phyloP scores from a whole-genome alignment of 2,797 vertebrate species.

The Sebastes variabilis region DNA sequence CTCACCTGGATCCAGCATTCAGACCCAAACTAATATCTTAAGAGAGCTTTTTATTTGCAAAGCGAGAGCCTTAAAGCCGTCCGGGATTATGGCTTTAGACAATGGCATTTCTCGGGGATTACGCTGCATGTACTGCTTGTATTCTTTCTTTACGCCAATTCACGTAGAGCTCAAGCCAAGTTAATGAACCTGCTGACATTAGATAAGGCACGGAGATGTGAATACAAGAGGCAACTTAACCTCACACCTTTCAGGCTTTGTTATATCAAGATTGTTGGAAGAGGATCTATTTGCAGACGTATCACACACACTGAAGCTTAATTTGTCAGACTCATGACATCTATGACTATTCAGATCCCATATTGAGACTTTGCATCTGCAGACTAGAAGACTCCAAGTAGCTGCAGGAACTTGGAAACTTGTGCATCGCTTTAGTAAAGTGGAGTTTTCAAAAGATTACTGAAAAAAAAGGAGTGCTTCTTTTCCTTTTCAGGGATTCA shows the following conservation, averaged over 20 bases:
- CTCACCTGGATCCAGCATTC: constrained; percentile 22
- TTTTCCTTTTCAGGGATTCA: background rate
- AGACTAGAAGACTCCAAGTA: background rate
- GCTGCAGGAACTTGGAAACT: background rate
- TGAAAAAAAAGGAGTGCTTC: background rate
- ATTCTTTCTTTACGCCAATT: constrained; percentile 48
- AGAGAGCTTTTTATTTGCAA: constrained; percentile 36
- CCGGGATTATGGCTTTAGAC: constrained; percentile 61
- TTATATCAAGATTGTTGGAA: background rate
- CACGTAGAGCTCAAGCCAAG: constrained; percentile 30
- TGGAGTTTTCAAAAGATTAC: background rate
- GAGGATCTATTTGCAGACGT: background rate
- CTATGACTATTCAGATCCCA: background rate
- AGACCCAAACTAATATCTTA: constrained; percentile 11
- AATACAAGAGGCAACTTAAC: background rate
- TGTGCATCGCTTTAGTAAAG: background rate
- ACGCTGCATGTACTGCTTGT: constrained; percentile 38
- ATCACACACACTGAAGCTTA: background rate
- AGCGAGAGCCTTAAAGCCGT: constrained; percentile 52
- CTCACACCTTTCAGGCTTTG: background rate
- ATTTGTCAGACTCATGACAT: background rate
- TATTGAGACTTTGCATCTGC: background rate
- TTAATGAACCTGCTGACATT: constrained; percentile 55
- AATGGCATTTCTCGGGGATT: constrained; percentile 65
- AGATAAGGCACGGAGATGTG: constrained; percentile 17